Conservation (phyloP, 2,113 vertebrate genomes). For the Channa maculata region DNA sequence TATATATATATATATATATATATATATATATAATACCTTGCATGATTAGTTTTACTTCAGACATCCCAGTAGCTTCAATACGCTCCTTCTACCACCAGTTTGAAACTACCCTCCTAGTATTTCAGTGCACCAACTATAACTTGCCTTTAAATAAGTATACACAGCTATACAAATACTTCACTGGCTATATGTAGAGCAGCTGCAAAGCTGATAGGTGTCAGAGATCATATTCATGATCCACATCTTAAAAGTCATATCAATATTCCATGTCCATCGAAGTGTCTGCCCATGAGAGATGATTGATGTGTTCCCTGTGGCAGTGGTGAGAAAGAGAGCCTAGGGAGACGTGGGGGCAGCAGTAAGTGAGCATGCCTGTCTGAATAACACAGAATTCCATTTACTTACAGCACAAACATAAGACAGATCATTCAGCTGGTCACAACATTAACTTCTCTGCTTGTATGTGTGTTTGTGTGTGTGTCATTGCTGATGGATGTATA, state of each 20-base stretch:
- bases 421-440: conserved; percentile 50
- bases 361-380: conserved; percentile 56
- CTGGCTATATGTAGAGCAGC: conserved; percentile 55
- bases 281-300: conserved; percentile 74
- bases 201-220: conserved; percentile 64
- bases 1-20: not conserved
- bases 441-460: conserved; percentile 29
- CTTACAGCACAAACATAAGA: conserved; percentile 65
- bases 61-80: not conserved
- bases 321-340: conserved; percentile 66
- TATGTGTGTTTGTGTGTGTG: not conserved
- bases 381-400: conserved; percentile 66
- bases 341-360: conserved; percentile 60
- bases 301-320: conserved; percentile 69
- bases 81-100: not conserved
- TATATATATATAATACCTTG: not conserved
- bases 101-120: conserved; percentile 36
- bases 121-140: conserved; percentile 36
- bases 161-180: conserved; percentile 28
- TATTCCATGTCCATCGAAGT: conserved; percentile 68
- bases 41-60: not conserved
- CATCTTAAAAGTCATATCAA: conserved; percentile 74
- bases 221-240: conserved; percentile 70
- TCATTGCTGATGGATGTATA: conserved; percentile 59
- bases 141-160: conserved; percentile 56